Evolutionary conservation across 2,113 vertebrate species (phyloP), one percentile per base, ranked within the genome.

Genomic region (Myrmecophaga tridactyla): DNA sequence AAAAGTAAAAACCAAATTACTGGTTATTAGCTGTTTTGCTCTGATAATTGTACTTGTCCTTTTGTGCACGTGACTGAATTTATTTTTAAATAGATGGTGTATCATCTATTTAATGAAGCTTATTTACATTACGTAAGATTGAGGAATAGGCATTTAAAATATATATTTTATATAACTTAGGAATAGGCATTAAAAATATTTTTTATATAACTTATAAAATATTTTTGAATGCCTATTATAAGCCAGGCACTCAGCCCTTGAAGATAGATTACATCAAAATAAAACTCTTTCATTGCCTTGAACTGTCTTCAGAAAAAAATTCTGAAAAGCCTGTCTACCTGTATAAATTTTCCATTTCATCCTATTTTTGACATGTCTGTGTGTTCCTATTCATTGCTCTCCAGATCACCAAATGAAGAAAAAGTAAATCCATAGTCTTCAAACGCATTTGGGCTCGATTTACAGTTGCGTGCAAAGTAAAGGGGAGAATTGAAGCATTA

Each of bases 31-130:
- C 51, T 89, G 63, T 21, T 60, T 60, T 31, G 10, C 29, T 86
- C 31, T 27, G n/a, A 51, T 39, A 14, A 70, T 63, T 36, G 5
- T 62, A 51, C 21, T 86, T 76, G 13, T 31, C n/a, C 29, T 51
- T 84, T 27, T 75, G 17, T 46, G 34, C n/a, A 25, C 75, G 27
- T 86, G 51, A 60, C 31, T 82, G 60, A 82, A 58, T 87, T 73
- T 94, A 94, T 85, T 95, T 95, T 94, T 80, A 90, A 70, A 58
- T 53, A 53, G 25, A 31, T 88, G n/a, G 25, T n/a, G 0, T 29
- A 25, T 23, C 20, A 7, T 69, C 25, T 69, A 17, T 63, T 39
- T 82, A 46, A 87, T 73, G 72, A 29, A 9, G 78, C 48, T n/a
- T 65, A 60, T 27, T 84, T 60, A 39, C 17, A 25, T 70, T 78